Evolutionary conservation across 1,140 invertebrate species (phyloP).

Genomic region (Whitmania pigra): DNA sequence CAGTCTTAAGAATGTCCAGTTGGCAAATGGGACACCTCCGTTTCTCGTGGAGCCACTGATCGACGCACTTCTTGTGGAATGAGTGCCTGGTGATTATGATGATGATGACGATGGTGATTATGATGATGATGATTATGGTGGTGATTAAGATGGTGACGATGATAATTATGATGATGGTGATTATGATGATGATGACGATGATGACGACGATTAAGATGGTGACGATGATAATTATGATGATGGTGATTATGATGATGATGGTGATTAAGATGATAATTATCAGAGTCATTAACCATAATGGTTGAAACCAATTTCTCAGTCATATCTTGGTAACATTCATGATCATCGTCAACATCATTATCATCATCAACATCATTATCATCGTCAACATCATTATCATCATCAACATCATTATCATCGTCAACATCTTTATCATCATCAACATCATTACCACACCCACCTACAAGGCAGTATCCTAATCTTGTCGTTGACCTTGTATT

Average conservation of each 20-base stretch:
- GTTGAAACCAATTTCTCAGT: neutral
- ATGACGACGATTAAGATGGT: slow-evolving; percentile 41
- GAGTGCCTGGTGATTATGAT: slow-evolving; percentile 59
- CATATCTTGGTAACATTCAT: neutral
- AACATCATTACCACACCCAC: slow-evolving; percentile 46
- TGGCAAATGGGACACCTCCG: slow-evolving; percentile 89
- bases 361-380: slow-evolving; percentile 50
- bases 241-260: too few species aligned
- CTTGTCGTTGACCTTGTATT: slow-evolving; percentile 67
- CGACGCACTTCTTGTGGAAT: slow-evolving; percentile 84
- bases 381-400: too few species aligned
- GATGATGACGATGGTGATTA: neutral
- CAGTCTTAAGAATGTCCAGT: slow-evolving; percentile 81
- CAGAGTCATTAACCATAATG: too few species aligned
- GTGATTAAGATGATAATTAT: too few species aligned
- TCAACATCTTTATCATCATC: neutral
- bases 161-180: slow-evolving; percentile 9
- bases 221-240: slow-evolving; percentile 28
- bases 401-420: too few species aligned
- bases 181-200: too few species aligned
- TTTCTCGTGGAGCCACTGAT: slow-evolving; percentile 83
- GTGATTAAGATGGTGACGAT: slow-evolving; percentile 42
- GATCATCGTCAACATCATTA: slow-evolving; percentile 26
- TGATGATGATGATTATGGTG: too few species aligned
- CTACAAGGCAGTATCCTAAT: slow-evolving; percentile 73